Conservation (phyloP, 2,113 vertebrate species). For the Heterotilapia buettikoferi region DNA sequence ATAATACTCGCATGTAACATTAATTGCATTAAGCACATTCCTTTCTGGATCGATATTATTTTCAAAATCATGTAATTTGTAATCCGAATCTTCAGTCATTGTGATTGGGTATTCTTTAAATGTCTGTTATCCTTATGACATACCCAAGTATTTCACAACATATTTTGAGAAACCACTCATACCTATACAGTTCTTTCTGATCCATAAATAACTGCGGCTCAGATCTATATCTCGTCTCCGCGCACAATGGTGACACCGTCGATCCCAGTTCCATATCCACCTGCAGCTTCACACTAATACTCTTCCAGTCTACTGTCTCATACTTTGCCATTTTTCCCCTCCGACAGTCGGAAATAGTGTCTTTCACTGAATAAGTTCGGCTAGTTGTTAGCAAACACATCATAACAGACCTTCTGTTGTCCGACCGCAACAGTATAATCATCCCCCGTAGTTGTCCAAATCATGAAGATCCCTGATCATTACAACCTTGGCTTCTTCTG, state of each 20-base stretch:
- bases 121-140: accelerated
- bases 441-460: background rate
- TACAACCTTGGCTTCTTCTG: too few relatives aligned
- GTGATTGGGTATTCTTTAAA: too few relatives aligned
- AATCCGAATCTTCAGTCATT: too few relatives aligned
- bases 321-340: accelerated
- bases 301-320: background rate
- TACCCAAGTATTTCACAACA: too few relatives aligned
- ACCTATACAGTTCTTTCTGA: accelerated
- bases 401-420: background rate
- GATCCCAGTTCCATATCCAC: accelerated
- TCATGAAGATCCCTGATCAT: too few relatives aligned
- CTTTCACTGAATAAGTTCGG: background rate
- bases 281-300: background rate
- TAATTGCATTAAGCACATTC: too few relatives aligned
- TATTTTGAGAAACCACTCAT: too few relatives aligned
- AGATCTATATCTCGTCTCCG: accelerated
- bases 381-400: background rate
- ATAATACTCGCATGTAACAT: too few relatives aligned
- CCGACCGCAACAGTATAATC: background rate
- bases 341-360: accelerated
- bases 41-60: too few relatives aligned
- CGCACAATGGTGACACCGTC: accelerated
- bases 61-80: too few relatives aligned
- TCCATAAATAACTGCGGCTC: too few relatives aligned